These are phyloP conservation scores for Cephus sareptanus DNA, from an alignment of 2,888 invertebrate genomes.

Conservation along the genomic window DNA sequence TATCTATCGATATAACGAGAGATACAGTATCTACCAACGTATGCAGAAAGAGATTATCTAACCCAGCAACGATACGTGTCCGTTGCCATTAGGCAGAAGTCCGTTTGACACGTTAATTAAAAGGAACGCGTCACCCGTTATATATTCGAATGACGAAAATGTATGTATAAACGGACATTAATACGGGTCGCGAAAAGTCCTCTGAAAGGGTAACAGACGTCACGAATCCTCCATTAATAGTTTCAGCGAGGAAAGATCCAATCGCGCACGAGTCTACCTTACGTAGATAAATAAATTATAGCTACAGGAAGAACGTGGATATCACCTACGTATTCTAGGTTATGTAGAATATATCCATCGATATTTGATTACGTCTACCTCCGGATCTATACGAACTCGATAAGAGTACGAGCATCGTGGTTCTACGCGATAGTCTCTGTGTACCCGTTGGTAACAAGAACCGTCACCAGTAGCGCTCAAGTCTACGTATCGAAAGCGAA, in stretches of 20 bases:
- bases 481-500: conserved; percentile 4
- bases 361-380: not conserved
- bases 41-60: conserved; percentile 6
- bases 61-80: not conserved
- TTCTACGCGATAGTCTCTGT: not conserved
- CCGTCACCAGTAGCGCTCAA: not conserved
- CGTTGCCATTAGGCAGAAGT: not conserved
- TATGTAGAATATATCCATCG: not conserved
- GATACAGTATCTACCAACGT: conserved; percentile 7
- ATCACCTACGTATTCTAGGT: not conserved
- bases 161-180: not conserved
- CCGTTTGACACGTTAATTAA: conserved; percentile 3
- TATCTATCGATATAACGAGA: conserved; percentile 10
- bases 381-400: not conserved
- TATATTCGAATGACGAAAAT: not conserved
- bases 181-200: not conserved
- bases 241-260: not conserved
- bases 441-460: not conserved
- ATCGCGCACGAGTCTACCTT: not conserved
- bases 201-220: not conserved
- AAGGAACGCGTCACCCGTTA: conserved; percentile 8
- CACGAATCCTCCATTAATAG: not conserved
- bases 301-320: not conserved
- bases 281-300: not conserved
- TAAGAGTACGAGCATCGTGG: not conserved